Base-by-base conservation (phyloP, 1,140 invertebrate genomes). In the Caerostris darwini region DNA sequence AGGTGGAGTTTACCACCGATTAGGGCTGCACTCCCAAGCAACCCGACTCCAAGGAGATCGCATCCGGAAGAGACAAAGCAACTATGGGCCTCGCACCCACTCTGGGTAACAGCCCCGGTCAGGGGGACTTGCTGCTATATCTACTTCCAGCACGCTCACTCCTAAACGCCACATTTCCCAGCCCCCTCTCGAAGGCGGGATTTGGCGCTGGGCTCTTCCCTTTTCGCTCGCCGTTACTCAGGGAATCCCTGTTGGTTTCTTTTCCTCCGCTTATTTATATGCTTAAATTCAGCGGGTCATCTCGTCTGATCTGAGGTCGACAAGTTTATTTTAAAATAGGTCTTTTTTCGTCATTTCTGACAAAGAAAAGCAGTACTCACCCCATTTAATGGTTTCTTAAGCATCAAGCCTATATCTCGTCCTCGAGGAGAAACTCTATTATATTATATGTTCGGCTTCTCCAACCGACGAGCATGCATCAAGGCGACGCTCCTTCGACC, bases 251-350 rank as follows among this genome's bases (percentile, higher is more conserved):
- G 97, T 98, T 98, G 97, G 97, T 98, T 98, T 98, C 97, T 98
- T 98, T 98, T 98, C 97, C 98, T 98, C 97, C 97, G 97, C 97
- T 98, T 97, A 98, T 95, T 98, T 97, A 98, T 98, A 98, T 98
- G 98, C 97, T 98, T 98, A 98, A 98, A 97, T 97, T 97, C 97
- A 97, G 97, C 97, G 97, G 97, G 97, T 98, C 97, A 95, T 97
- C 97, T 96, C 96, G 96, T 96, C 97, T 97, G 97, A 97, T 96
- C 96, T 97, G 97, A 97, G 97, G 97, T 97, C 97, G 95, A 95
- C 50, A 92, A 89, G 58, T 59, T 59, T 59, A 2, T 59, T 7
- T 59, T 3, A 10, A 34, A 34, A n/a, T n/a, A n/a, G n/a, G 34
- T 34, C 34, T 34, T 34, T 34, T 34, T 34, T 34, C 34, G 34